Evolutionary conservation across 2,113 vertebrate genomes (phyloP).

Genomic region (Canis aureus): DNA sequence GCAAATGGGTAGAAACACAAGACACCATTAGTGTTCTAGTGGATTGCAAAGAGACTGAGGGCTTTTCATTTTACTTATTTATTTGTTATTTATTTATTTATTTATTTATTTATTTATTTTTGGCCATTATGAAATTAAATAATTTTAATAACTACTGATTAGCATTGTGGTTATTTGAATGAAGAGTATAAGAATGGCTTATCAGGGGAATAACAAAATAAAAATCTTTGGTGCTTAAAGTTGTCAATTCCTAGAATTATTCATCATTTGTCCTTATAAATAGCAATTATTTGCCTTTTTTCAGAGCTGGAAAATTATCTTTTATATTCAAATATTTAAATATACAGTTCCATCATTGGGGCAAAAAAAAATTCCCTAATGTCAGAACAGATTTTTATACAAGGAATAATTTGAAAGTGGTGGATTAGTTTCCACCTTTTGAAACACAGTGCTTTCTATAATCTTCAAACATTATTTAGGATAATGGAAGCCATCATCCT

Average conservation of each 20-base stretch:
- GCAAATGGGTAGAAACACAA: constrained; percentile 75
- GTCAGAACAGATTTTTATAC: constrained; percentile 88
- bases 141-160: constrained; percentile 84
- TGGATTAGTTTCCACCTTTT: constrained; percentile 92
- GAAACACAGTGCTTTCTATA: constrained; percentile 92
- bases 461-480: constrained; percentile 94
- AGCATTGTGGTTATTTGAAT: constrained; percentile 74
- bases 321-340: constrained; percentile 90
- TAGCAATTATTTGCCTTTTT: constrained; percentile 89
- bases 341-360: constrained; percentile 81
- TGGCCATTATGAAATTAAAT: constrained; percentile 82
- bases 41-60: constrained; percentile 76
- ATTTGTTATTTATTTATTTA: neutral
- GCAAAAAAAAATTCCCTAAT: constrained; percentile 84
- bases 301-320: constrained; percentile 86
- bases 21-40: constrained; percentile 67
- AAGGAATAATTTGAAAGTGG: constrained; percentile 90
- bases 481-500: constrained; percentile 94
- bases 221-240: constrained; percentile 84
- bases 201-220: constrained; percentile 84
- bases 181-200: constrained; percentile 74
- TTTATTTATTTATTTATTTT: neutral
- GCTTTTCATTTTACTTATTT: constrained; percentile 34
- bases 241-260: constrained; percentile 86
- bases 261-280: constrained; percentile 87